Evolutionary conservation across 35 echinoderm and acorn worm species (phyloP), one percentile per base, ranked within the genome.

Genomic region (Apostichopus japonicus): DNA sequence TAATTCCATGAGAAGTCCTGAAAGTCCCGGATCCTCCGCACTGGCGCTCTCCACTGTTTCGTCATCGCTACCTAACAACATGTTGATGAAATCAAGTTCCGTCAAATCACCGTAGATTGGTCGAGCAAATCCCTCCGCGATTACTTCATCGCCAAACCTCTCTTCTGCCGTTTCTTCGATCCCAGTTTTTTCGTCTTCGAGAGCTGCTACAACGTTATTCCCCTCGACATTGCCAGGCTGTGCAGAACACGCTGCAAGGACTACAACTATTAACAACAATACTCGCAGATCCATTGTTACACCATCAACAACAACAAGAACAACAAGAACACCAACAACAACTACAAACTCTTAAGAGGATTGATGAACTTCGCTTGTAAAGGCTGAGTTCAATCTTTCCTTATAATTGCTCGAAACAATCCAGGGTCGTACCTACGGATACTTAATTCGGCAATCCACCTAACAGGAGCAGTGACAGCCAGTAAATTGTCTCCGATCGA

Each of bases 201-300:
- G 56, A 21, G 81, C 81, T 4, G 81, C 81, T 21, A 84, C 81
- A 6, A 84, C 81, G 24, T 84, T 84, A 21, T 84, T 84, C 54
- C 81, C 81, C 16, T 84, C 81, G 7, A 84, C 15, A 23, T 84
- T 84, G 7, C 8, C 57, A 61, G 57, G 57, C 51, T 84, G 81
- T 16, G 54, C 81, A 9, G 17, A 57, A 58, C 81, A 84, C 13
- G 13, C 11, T 6, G 71, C 17, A 75, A 75, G 15, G 2, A 75
- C 6, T 5, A 75, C 4, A 6, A 5, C 10, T 61, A 61, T 10
- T 10, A 61, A 61, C 13, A 61, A 61, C 13, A 61, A 61, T 61
- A 0, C 7, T 61, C 57, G 57, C 13, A 10, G 57, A 61, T 13
- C 57, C 57, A 61, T 61, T 61, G 57, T 13, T 61, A 61, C 57